These are phyloP conservation scores for Calephelis virginiensis DNA, from an alignment of 1,140 invertebrate species.

Conservation along the genomic window DNA sequence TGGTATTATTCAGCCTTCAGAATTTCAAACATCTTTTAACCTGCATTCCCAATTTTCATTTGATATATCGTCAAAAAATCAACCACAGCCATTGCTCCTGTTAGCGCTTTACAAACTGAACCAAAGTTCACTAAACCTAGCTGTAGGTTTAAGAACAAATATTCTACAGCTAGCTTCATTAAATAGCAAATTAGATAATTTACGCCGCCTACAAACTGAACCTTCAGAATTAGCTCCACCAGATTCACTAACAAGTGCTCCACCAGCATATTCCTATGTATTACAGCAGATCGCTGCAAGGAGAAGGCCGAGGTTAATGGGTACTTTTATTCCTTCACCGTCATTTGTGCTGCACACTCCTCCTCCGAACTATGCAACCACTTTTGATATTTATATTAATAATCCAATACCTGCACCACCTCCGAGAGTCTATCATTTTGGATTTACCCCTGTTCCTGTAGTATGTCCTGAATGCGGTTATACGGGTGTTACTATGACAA, in stretches of 20 bases:
- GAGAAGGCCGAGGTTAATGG: constrained; percentile 59
- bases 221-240: constrained; percentile 51
- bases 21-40: constrained; percentile 26
- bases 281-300: constrained; percentile 57
- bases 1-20: not conserved
- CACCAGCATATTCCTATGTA: constrained; percentile 71
- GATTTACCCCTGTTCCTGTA: constrained; percentile 54
- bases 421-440: constrained; percentile 49
- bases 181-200: not conserved
- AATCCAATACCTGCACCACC: constrained; percentile 46
- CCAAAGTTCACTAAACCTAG: constrained; percentile 42
- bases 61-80: constrained; percentile 23
- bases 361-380: constrained; percentile 63
- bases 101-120: constrained; percentile 57
- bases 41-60: constrained; percentile 35
- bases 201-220: constrained; percentile 16
- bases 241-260: constrained; percentile 60
- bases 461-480: constrained; percentile 66
- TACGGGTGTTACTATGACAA: constrained; percentile 52
- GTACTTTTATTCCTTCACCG: constrained; percentile 66
- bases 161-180: constrained; percentile 6
- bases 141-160: constrained; percentile 25
- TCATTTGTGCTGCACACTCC: constrained; percentile 64
- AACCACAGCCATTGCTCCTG: constrained; percentile 50
- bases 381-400: constrained; percentile 67